Base-by-base conservation (phyloP, 1,140 invertebrate species). In the Hetaerina americana region DNA sequence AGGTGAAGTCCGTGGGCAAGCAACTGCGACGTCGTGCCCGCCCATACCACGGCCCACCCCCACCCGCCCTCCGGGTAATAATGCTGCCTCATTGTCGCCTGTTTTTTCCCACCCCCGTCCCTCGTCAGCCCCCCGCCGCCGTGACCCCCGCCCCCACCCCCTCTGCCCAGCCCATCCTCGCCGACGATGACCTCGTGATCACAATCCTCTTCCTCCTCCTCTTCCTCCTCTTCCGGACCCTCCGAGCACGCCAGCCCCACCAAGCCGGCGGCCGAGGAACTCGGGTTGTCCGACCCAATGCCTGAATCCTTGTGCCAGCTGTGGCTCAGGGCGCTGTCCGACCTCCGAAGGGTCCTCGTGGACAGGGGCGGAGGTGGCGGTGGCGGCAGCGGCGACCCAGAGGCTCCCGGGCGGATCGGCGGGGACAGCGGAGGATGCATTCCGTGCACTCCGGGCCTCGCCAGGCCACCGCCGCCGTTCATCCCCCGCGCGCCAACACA, bases 31-130 rank as follows among this genome's bases (percentile, higher is more conserved):
- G 85, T 75, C 31, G 87, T 79, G 24, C 83, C 81, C 12, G 83
- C 82, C 10, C 80, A 75, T 2, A 84, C 80, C 57, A 88, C 80
- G 71, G 88, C 80, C 87, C 87, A 89, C 18, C 88, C 88, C 88
- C 88, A 89, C 70, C 87, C 86, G 40, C 85, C 87, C 77, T 88
- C 88, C 0, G 87, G 87, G 75, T 88, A 88, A 77, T 87, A 87
- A 76, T 89, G 86, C 74, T 86, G 85, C 73, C 78, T 80, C 74
- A 85, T 80, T 12, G 82, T 84, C 70, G 66, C 28, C 57, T 69
- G 28, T 29, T 49, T 40, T 6, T 18, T 26, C 2, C 68, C 10
- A 26, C 26, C n/a, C 40, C 10, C 27, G 12, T 26, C 27, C 10
- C 10, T 68, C 18, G n/a, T 12, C 24, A 22, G 8, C 12, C 27